Evolutionary conservation across 2,797 vertebrate genomes (phyloP), one percentile per base, ranked within the genome.

Genomic region (Lacerta viridis): DNA sequence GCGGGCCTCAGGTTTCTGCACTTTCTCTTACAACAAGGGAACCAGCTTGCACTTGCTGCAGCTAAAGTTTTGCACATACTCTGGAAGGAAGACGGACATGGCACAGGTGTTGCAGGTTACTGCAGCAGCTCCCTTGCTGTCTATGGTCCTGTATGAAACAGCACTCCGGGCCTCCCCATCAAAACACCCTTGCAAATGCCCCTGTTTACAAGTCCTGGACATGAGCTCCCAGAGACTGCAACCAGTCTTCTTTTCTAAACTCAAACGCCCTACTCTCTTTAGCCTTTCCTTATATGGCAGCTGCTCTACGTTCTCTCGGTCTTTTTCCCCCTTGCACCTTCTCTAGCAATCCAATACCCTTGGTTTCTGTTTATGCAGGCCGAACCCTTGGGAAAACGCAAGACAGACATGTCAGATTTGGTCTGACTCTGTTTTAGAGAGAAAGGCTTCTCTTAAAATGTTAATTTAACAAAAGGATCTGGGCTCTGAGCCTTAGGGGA

Each of bases 391-490:
- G 39, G 55, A 55, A 75, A 85, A 76, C 1, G 1, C 17, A 29
- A 68, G 15, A 15, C 15, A 11, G 23, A 8, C 6, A 11, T 55
- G 17, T 79, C 29, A 55, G 77, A 55, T 55, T 59, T 20, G 41
- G 66, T 71, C 41, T 23, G 61, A 79, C 46, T 55, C 39, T 46
- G 27, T 69, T 27, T 43, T 41, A 15, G 64, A 39, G n/a, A 33
- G 18, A 39, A n/a, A 39, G 55, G 41, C 7, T 20, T 17, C 23
- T 43, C 23, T 86, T 20, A 69, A 78, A 86, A 79, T 79, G 46
- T 69, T 86, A 43, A 80, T 79, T 86, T 86, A 78, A 46, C 77
- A 61, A 46, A 78, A 86, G 23, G 55, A 68, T 78, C 59, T 41
- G 27, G 64, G 39, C 39, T 68, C 2, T 18, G 36, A 75, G 36